A percentile compares a stretch with the other conserved stretches of the same genome.
Conservation (phyloP, 2,113 vertebrate species). For the Engystomops pustulosus region DNA sequence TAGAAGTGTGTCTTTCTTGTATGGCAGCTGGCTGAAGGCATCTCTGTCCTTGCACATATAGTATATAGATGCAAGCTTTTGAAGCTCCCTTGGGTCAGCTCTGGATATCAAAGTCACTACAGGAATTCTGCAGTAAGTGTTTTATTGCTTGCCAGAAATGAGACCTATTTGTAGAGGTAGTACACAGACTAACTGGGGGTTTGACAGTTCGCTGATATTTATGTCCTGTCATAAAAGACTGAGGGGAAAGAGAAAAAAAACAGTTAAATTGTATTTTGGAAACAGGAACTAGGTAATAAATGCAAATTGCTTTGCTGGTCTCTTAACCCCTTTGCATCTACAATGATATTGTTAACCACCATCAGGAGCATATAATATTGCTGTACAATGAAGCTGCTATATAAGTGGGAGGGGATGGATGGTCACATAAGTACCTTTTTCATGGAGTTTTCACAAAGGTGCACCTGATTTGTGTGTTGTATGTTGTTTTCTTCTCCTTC, state of each 20-base stretch:
- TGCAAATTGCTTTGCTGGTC: conserved; percentile 78
- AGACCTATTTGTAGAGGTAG: conserved; percentile 84
- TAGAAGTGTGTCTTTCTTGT: conserved; percentile 57
- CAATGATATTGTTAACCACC: not conserved
- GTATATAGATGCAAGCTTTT: conserved; percentile 70
- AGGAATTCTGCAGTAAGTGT: conserved; percentile 85
- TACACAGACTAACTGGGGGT: conserved; percentile 81
- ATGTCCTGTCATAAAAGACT: conserved; percentile 79
- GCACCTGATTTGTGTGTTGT: conserved; percentile 67
- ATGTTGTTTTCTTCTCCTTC: conserved; percentile 42
- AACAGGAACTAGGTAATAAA: conserved; percentile 95
- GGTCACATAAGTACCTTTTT: conserved; percentile 78
- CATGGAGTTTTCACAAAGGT: conserved; percentile 77
- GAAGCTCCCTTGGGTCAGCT: conserved; percentile 73
- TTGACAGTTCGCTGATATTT: conserved; percentile 84
- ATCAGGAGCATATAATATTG: too few species aligned
- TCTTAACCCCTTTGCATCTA: conserved; percentile 66
- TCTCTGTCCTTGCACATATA: conserved; percentile 23
- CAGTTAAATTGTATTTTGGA: conserved; percentile 77
- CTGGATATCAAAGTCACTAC: conserved; percentile 78
- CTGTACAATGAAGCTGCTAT: too few species aligned
- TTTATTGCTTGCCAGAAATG: conserved; percentile 87
- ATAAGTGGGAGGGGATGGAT: conserved; percentile 73
- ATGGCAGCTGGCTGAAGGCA: conserved; percentile 22
- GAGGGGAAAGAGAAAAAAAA: conserved; percentile 69